Conservation (phyloP, 2,797 vertebrate species). For the Pangasius sanitwongsei region DNA sequence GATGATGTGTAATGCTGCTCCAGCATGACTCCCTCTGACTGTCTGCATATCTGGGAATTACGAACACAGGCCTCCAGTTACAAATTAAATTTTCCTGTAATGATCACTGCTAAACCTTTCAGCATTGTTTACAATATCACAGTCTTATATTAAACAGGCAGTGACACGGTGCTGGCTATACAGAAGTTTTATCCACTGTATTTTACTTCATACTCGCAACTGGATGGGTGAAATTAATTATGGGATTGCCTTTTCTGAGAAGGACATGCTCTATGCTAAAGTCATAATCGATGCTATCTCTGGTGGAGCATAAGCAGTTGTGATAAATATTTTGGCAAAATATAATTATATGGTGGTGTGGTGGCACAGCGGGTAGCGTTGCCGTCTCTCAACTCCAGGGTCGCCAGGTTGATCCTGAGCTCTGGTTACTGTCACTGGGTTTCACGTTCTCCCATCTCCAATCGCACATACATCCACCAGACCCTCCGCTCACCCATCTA, state of each 20-base stretch:
- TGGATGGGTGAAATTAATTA: neutral
- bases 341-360: neutral
- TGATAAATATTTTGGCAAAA: neutral
- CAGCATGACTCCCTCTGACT: slow-evolving; percentile 10
- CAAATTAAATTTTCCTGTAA: neutral
- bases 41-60: neutral
- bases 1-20: slow-evolving; percentile 18
- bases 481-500: neutral
- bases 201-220: neutral
- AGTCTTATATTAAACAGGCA: neutral
- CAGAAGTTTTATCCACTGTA: neutral
- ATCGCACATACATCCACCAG: neutral
- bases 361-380: neutral
- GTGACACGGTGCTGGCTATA: neutral
- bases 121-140: neutral
- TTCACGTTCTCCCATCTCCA: neutral
- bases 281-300: neutral
- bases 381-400: neutral
- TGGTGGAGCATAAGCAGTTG: neutral
- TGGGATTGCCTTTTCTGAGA: neutral
- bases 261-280: neutral
- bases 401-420: neutral
- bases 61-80: neutral
- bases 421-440: neutral
- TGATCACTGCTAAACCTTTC: neutral